Percentiles rank a stretch among this genome's conserved stretches.
Evolutionary conservation across 1,140 invertebrate genomes (phyloP).

Genomic region (Gonioctena quinquepunctata): DNA sequence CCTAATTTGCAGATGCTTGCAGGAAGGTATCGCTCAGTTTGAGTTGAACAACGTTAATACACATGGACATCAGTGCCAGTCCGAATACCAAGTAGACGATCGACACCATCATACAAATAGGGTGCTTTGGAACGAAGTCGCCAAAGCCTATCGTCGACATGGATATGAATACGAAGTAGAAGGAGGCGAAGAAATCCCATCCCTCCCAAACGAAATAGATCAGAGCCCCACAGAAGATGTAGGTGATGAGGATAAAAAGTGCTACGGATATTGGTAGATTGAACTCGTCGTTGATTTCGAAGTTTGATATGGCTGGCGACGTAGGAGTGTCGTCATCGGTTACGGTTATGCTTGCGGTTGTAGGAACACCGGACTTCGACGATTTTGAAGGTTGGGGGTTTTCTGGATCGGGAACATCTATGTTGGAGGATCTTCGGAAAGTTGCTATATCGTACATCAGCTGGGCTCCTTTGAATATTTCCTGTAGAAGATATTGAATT

Average conservation of each 20-base stretch:
- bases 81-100: constrained; percentile 94
- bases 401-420: constrained; percentile 35
- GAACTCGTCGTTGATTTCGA: constrained; percentile 87
- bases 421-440: constrained; percentile 70
- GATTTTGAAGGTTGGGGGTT: constrained; percentile 43
- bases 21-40: constrained; percentile 81
- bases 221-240: constrained; percentile 82
- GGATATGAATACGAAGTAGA: constrained; percentile 94
- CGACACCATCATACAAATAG: constrained; percentile 89
- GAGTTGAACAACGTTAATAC: constrained; percentile 94
- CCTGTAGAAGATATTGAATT: no score
- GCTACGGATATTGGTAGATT: constrained; percentile 88
- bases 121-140: constrained; percentile 85
- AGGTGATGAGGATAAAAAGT: constrained; percentile 76
- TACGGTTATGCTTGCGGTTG: background rate
- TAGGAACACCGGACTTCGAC: constrained; percentile 43
- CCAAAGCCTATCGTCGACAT: constrained; percentile 94
- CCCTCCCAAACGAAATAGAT: constrained; percentile 77
- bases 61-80: constrained; percentile 92
- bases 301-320: constrained; percentile 72
- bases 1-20: constrained; percentile 84
- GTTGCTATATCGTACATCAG: constrained; percentile 77
- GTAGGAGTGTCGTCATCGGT: constrained; percentile 58
- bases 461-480: constrained; percentile 81
- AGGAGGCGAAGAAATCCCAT: constrained; percentile 86